Base-by-base conservation (phyloP, 2,113 vertebrate species). In the Forbesichthys papilliferus region DNA sequence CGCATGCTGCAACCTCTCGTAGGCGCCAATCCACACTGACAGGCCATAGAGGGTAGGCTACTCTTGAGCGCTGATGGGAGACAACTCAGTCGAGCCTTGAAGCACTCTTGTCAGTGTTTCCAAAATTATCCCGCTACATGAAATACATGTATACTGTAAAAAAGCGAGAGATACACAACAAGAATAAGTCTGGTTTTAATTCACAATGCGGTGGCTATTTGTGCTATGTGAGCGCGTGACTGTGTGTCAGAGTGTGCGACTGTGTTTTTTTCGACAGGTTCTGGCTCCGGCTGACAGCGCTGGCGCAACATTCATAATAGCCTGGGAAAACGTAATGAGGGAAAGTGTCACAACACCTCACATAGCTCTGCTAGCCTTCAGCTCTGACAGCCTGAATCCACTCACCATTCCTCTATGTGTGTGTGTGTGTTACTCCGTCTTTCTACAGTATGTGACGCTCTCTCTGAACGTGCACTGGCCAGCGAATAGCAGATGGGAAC, bases 271-370 rank as follows among this genome's bases (percentile, higher is more conserved):
- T 55, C 77, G 83, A 81, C 83, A 84, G 81, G 82, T 77, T 69
- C 66, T 68, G 14, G 48, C 82, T 83, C 82, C 75, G 81, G 77
- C 77, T 89, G 91, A 91, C 88, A 87, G 85, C 71, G 5, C 83
- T 77, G 80, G 79, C 71, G 78, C 81, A 84, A 86, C 87, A 84
- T 71, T 86, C 78, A 81, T 69, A 72, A 81, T 79, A 83, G 84
- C 72, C 66, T 62, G 84, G 83, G 84, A 86, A 86, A 86, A 88
- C 80, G 88, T 92, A 92, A 92, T 88, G 87, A 93, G 90, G 73
- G 82, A 88, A 87, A 78, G 78, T 91, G 91, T 91, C 92, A 92
- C 83, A 90, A 90, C 86, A 91, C 85, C 75, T 90, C 90, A 88
- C 76, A 82, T 79, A 66, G 76, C 77, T 82, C 80, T 69, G 80